Evolutionary conservation across 2,888 invertebrate species (phyloP), one percentile per base, ranked within the genome.

Genomic region (Platerodrilus igneus): DNA sequence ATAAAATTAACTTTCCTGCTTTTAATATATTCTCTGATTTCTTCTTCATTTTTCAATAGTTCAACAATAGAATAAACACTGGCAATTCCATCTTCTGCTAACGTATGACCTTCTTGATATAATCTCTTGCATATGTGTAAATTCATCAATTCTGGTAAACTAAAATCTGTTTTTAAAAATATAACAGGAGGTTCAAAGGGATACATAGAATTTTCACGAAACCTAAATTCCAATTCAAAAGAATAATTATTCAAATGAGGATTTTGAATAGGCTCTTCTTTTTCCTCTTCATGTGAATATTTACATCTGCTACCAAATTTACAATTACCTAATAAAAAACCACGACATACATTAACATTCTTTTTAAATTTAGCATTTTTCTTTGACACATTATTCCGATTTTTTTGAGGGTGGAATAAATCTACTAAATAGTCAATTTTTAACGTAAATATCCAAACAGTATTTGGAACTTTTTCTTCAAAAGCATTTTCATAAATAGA

Each of bases 401-500:
- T 38, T 11, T 59, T 55, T 77, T 74, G 14, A 71, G 75, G 53
- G 41, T 60, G 59, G 52, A 63, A 67, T 35, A 64, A 52, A 37
- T 62, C 57, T 26, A 81, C 67, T 52, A 86, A 62, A 62, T 83
- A 84, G 52, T 83, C 77, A 39, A 86, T 64, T 55, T 79, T 74
- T 37, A 87, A 66, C 56, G 75, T 77, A 1, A 88, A 67, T 45
- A 71, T 76, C 88, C 88, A 89, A 10, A 86, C 74, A 19, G 62
- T 56, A 66, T 85, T 78, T 35, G 72, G 71, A 37, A 86, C 81
- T 60, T 81, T 83, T 44, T 81, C 79, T 54, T 70, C 72, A 60
- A 84, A 87, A 17, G 73, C 72, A 17, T 73, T 68, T 41, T 84
- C 86, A 55, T 86, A 89, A 47, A 88, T 88, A 9, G 86, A 86